Percentiles rank a stretch among this genome's conserved stretches.
Conservation (phyloP, 2,113 vertebrate genomes). For the Pachyramphus minor region DNA sequence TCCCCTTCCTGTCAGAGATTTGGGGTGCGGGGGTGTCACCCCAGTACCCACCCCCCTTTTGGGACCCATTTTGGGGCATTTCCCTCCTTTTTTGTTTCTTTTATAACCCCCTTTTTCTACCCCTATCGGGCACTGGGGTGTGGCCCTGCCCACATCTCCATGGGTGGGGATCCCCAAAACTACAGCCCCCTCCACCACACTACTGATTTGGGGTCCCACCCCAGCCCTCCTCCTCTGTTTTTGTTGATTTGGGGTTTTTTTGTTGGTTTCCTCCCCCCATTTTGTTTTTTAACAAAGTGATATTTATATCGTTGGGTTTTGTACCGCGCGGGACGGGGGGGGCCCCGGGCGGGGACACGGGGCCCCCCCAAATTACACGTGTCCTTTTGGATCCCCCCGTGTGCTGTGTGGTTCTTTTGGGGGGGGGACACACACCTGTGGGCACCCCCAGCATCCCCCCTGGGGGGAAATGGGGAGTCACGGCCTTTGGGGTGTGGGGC, state of each 20-base stretch:
- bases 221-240: neutral
- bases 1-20: neutral
- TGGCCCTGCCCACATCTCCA: neutral
- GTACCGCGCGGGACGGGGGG: neutral
- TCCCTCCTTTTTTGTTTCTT: neutral
- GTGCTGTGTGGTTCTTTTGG: neutral
- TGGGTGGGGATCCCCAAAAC: neutral
- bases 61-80: neutral
- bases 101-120: neutral
- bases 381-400: neutral
- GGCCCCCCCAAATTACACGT: neutral
- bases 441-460: neutral
- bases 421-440: accelerated
- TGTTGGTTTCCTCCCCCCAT: neutral
- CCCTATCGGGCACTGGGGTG: neutral
- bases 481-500: too few relatives aligned
- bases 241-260: neutral
- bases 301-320: neutral
- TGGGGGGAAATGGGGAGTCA: neutral
- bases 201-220: neutral
- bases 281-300: neutral
- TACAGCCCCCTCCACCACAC: neutral
- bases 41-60: neutral
- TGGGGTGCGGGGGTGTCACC: neutral
- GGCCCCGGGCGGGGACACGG: neutral